Percentiles rank a stretch among this genome's conserved stretches.
These are phyloP conservation scores for Epinephelus cyanopodus DNA, from an alignment of 2,113 vertebrate species.

Conservation along the genomic window DNA sequence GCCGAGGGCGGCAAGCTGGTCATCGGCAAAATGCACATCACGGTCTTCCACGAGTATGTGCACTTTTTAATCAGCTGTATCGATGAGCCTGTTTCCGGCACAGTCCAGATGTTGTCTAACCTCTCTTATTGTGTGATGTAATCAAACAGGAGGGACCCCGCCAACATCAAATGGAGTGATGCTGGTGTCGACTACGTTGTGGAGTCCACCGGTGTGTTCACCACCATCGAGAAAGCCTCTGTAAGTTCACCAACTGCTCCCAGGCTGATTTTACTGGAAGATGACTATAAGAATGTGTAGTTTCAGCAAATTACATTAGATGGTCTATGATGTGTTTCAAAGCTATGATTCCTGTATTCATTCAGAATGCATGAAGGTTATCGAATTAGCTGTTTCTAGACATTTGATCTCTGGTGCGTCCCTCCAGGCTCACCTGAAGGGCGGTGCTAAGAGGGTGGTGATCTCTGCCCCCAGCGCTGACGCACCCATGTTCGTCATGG, in stretches of 20 bases:
- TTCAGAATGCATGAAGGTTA: background rate
- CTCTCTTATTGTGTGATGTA: background rate
- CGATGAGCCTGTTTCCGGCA: background rate
- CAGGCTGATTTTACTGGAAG: background rate
- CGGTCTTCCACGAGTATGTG: constrained; percentile 92
- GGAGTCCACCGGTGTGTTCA: constrained; percentile 95
- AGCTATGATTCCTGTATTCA: background rate
- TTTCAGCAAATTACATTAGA: background rate
- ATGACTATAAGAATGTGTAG: background rate
- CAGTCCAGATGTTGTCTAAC: background rate
- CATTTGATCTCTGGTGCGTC: background rate
- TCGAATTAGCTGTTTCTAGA: background rate
- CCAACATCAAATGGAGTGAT: constrained; percentile 93
- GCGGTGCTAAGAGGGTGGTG: constrained; percentile 93
- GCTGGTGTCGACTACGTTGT: constrained; percentile 91
- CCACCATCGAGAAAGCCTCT: constrained; percentile 93
- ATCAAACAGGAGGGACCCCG: constrained; percentile 88
- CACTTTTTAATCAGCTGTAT: too few relatives aligned
- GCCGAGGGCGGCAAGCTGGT: constrained; percentile 91
- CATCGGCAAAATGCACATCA: constrained; percentile 88
- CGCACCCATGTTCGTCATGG: constrained; percentile 97
- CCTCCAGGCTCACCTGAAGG: constrained; percentile 91
- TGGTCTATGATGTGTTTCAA: background rate
- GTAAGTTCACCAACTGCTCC: constrained; percentile 68
- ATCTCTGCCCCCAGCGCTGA: constrained; percentile 96